Percentiles rank a stretch among this genome's conserved stretches.
Evolutionary conservation across 2,113 vertebrate species (phyloP).

Genomic region (Nesogale talazaci): DNA sequence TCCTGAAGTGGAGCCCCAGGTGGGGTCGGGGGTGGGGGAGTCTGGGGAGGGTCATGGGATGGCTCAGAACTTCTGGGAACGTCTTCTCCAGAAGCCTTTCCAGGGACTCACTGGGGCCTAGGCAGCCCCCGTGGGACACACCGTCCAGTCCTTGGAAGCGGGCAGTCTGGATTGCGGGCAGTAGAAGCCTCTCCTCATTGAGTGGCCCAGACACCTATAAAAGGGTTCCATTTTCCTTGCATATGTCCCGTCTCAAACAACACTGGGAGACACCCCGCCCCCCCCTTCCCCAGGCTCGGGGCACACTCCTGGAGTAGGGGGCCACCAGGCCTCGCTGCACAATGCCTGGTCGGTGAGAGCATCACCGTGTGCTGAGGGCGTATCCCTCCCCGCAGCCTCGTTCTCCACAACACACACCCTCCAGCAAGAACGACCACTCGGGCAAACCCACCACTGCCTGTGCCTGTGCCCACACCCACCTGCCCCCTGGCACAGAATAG

Average conservation of each 20-base stretch:
- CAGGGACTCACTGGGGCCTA: not conserved
- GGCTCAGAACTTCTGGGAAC: not conserved
- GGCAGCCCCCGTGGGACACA: not conserved
- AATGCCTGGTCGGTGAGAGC: not conserved
- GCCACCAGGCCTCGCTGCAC: not conserved
- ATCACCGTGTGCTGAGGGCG: not conserved
- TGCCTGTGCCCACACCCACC: rapidly evolving
- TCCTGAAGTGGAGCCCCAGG: conserved; percentile 64
- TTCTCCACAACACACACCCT: not conserved
- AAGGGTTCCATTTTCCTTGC: not conserved
- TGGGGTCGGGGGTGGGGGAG: conserved; percentile 80
- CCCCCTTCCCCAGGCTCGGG: not conserved
- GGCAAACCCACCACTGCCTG: rapidly evolving
- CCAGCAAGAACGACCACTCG: not conserved
- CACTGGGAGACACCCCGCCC: not conserved
- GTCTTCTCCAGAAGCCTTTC: not conserved
- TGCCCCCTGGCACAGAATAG: not conserved
- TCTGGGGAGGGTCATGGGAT: not conserved
- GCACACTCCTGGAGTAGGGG: not conserved
- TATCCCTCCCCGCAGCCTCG: not conserved
- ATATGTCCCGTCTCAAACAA: not conserved
- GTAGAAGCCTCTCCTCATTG: not conserved
- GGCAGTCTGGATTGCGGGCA: not conserved
- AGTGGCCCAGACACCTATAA: not conserved
- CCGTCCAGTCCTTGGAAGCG: not conserved